These are phyloP conservation scores for Tolypeutes matacus DNA, from an alignment of 2,797 vertebrate genomes.

Conservation along the genomic window DNA sequence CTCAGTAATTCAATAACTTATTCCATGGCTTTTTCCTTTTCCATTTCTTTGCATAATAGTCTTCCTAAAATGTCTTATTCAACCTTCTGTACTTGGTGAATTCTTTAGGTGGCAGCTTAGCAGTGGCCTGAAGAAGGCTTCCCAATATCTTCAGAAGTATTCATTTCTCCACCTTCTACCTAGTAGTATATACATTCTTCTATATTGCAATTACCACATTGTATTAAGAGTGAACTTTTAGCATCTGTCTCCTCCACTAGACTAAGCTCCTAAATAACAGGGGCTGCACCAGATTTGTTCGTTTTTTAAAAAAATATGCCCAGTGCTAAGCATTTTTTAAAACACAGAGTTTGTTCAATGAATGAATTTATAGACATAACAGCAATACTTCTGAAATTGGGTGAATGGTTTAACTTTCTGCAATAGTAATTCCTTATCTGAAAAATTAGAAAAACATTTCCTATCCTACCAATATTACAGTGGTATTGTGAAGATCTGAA, in stretches of 20 bases:
- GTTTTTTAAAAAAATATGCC: background rate
- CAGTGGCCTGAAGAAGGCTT: conserved; percentile 13
- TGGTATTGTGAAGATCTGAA: background rate
- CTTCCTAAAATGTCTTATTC: conserved; percentile 1
- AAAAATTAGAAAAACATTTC: conserved; percentile 45
- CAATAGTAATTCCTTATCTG: background rate
- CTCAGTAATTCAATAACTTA: background rate
- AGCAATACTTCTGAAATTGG: background rate
- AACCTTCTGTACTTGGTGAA: conserved; percentile 11
- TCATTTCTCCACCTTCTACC: background rate
- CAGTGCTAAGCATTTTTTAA: conserved; percentile 24
- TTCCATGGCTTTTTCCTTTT: conserved; percentile 40
- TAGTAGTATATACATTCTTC: background rate
- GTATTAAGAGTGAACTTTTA: conserved; percentile 29
- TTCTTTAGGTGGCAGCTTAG: conserved; percentile 13
- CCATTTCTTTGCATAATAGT: background rate
- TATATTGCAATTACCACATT: background rate
- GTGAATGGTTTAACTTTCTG: conserved; percentile 16
- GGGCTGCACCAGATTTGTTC: background rate
- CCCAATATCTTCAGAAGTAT: background rate
- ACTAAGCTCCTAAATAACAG: conserved; percentile 19
- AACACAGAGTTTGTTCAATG: conserved; percentile 38
- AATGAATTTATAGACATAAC: background rate
- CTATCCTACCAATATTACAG: background rate
- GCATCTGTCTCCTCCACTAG: background rate